Percentiles rank a stretch among this genome's conserved stretches.
phyloP scores from a whole-genome alignment of 1,140 invertebrate genomes.

The Drosophila yakuba region DNA sequence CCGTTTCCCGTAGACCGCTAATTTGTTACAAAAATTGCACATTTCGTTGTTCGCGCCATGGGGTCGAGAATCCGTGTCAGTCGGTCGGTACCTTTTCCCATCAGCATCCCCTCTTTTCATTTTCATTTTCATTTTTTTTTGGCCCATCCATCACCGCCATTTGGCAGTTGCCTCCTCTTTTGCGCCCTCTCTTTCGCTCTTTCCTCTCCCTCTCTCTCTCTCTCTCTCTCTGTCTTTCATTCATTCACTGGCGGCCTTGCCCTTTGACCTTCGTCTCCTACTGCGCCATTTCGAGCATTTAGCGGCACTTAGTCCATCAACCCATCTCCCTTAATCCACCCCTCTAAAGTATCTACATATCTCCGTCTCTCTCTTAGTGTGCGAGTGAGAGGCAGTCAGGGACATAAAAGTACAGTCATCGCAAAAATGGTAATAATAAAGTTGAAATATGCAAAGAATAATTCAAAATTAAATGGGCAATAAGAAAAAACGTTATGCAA shows the following conservation, averaged over 20 bases:
- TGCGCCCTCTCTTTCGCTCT: conserved; percentile 2
- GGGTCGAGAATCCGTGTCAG: conserved; percentile 46
- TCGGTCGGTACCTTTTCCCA: conserved; percentile 35
- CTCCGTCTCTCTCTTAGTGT: not conserved
- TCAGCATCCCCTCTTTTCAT: conserved; percentile 48
- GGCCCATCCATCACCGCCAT: conserved; percentile 71
- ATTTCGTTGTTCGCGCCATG: conserved; percentile 60
- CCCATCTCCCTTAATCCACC: conserved; percentile 14
- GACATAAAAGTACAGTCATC: conserved; percentile 18
- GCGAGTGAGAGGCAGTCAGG: not conserved
- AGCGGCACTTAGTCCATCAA: conserved; percentile 50
- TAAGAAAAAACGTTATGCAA: conserved; percentile 11
- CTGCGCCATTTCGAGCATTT: conserved; percentile 69
- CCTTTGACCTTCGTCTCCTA: conserved; percentile 73
- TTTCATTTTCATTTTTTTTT: conserved; percentile 1
- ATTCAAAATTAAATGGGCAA: not conserved
- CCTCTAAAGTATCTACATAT: not conserved
- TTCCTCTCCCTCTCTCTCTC: not conserved
- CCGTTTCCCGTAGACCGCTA: conserved; percentile 38
- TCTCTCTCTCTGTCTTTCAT: conserved; percentile 7
- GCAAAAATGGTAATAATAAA: too few relatives aligned
- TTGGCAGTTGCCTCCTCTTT: conserved; percentile 62
- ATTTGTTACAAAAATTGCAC: conserved; percentile 80
- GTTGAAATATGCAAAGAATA: not conserved
- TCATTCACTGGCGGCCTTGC: conserved; percentile 51